Percentiles rank a stretch among this genome's conserved stretches.
phyloP scores from a whole-genome alignment of 2,888 invertebrate genomes.

The Torymus auratus region DNA sequence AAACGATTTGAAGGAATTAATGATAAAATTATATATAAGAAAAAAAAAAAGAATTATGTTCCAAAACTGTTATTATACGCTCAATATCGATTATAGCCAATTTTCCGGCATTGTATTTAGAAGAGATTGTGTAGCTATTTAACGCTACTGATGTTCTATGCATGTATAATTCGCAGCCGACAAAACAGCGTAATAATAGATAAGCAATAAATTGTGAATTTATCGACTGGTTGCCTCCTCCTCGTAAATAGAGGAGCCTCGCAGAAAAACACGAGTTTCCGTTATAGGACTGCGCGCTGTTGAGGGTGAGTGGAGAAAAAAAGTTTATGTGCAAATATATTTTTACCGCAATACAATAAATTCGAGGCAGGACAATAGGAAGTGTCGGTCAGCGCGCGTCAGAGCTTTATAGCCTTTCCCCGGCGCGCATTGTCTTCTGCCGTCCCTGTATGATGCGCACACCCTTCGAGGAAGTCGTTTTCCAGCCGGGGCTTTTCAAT shows the following conservation, averaged over 20 bases:
- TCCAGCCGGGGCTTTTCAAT: constrained; percentile 22
- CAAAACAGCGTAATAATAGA: background rate
- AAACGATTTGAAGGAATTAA: no score
- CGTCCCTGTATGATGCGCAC: background rate
- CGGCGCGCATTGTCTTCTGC: background rate
- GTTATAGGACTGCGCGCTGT: background rate
- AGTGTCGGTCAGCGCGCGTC: background rate
- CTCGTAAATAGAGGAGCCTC: constrained; percentile 12
- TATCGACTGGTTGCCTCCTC: constrained; percentile 32
- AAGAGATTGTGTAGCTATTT: no score
- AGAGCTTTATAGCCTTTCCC: background rate
- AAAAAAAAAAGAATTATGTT: no score
- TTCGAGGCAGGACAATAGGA: constrained; percentile 17
- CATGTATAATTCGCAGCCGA: background rate
- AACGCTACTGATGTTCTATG: no score
- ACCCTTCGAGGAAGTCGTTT: constrained; percentile 37
- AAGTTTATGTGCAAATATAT: constrained; percentile 41
- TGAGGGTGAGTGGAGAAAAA: constrained; percentile 4
- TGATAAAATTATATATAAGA: no score
- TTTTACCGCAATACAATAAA: constrained; percentile 30
- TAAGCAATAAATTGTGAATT: constrained; percentile 34
- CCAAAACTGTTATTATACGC: no score
- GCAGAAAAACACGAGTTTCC: background rate
- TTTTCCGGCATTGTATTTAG: no score
- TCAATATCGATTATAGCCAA: no score